Evolutionary conservation across 2,113 vertebrate species (phyloP).

Genomic region (Eleginops maclovinus): DNA sequence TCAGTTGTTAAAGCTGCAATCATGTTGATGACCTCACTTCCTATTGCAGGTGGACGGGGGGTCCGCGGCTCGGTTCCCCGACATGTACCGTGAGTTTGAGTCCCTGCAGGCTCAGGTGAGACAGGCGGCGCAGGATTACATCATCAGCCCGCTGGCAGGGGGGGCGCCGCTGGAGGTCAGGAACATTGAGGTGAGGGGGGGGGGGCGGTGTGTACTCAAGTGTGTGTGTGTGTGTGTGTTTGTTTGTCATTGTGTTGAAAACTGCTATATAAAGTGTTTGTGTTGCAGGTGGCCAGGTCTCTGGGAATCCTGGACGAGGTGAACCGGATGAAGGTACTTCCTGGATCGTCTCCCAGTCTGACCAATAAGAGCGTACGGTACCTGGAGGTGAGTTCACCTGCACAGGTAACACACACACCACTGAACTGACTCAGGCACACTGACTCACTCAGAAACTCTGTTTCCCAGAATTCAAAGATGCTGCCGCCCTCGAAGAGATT

Average conservation of each 20-base stretch:
- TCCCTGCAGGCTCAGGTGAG: conserved; percentile 89
- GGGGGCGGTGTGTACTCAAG: no score
- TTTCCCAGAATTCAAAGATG: conserved; percentile 82
- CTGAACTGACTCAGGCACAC: background rate
- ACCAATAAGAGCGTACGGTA: conserved; percentile 78
- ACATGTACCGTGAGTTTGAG: conserved; percentile 94
- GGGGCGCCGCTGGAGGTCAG: conserved; percentile 87
- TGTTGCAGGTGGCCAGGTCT: conserved; percentile 79
- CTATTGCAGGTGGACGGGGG: conserved; percentile 85
- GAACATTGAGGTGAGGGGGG: conserved; percentile 85
- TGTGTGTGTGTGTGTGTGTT: no score
- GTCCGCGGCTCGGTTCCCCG: conserved; percentile 86
- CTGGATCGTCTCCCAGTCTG: conserved; percentile 61
- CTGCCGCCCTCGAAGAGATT: conserved; percentile 86
- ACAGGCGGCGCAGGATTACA: conserved; percentile 90
- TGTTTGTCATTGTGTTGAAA: no score
- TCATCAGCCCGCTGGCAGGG: conserved; percentile 76
- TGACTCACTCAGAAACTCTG: background rate
- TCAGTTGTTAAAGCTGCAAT: no score
- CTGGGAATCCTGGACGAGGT: conserved; percentile 83
- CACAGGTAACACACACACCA: background rate
- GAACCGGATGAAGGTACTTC: conserved; percentile 78
- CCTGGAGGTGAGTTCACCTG: conserved; percentile 75
- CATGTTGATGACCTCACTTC: no score
- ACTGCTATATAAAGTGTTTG: no score